Conservation (phyloP, 2,888 invertebrate species). For the Zonitis immaculata region DNA sequence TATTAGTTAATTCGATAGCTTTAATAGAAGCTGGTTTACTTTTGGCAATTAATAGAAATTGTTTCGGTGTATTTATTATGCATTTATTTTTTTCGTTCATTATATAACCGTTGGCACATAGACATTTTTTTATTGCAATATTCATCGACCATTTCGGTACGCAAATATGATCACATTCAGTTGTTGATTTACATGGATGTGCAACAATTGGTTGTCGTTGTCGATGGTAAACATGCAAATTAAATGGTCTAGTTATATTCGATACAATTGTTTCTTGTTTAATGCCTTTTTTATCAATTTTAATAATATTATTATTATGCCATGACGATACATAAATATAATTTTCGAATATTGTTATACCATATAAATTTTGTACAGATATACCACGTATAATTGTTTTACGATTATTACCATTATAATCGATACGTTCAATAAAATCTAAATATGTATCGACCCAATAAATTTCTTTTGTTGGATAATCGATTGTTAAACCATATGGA, state of each 20-base stretch:
- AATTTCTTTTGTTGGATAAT: conserved; percentile 64
- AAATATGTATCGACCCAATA: conserved; percentile 81
- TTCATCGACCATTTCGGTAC: conserved; percentile 58
- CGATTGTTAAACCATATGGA: conserved; percentile 68
- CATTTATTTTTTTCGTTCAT: conserved; percentile 58
- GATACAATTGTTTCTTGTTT: conserved; percentile 49
- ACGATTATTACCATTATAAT: conserved; percentile 69
- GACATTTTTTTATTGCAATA: conserved; percentile 59
- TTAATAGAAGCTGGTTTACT: conserved; percentile 67
- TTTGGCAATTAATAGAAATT: conserved; percentile 64
- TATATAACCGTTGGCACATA: conserved; percentile 69
- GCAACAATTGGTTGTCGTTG: conserved; percentile 69
- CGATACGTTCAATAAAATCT: conserved; percentile 71
- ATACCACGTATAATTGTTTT: conserved; percentile 53
- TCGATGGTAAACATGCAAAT: conserved; percentile 69
- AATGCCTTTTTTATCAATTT: conserved; percentile 56
- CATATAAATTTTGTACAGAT: conserved; percentile 63
- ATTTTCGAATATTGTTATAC: conserved; percentile 70
- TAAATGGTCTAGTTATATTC: conserved; percentile 58
- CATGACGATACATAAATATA: conserved; percentile 69
- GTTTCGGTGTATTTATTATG: conserved; percentile 52
- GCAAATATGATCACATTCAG: conserved; percentile 76
- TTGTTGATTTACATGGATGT: conserved; percentile 64
- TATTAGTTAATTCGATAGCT: conserved; percentile 54
- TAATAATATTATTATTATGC: conserved; percentile 60